Conservation (phyloP, 2,888 invertebrate genomes). For the Diplolepis rosae region DNA sequence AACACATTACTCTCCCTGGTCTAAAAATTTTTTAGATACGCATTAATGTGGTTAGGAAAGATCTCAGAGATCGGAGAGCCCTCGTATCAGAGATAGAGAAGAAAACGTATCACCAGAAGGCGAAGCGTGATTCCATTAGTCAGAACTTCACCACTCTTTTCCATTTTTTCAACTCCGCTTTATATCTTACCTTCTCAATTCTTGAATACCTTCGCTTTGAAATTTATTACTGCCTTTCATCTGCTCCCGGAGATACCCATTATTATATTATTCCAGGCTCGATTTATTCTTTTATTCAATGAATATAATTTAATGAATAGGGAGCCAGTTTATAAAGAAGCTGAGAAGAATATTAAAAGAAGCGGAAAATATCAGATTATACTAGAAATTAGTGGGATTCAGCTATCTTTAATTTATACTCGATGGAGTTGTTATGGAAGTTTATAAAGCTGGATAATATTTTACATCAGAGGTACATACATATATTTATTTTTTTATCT, state of each 20-base stretch:
- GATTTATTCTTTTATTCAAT: neutral
- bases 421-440: neutral
- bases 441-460: too few species aligned
- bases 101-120: conserved; percentile 64
- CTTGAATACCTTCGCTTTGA: conserved; percentile 13
- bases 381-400: neutral
- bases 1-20: conserved; percentile 57
- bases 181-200: conserved; percentile 31
- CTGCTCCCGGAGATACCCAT: conserved; percentile 31
- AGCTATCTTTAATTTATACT: neutral
- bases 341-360: conserved; percentile 10
- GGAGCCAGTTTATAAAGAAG: conserved; percentile 12
- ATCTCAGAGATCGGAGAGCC: conserved; percentile 31
- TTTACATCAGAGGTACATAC: too few species aligned
- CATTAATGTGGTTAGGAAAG: conserved; percentile 46
- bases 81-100: conserved; percentile 32
- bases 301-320: conserved; percentile 18
- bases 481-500: too few species aligned
- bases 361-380: neutral
- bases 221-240: conserved; percentile 28
- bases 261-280: conserved; percentile 6
- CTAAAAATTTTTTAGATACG: too few species aligned
- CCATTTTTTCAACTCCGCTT: conserved; percentile 55
- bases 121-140: conserved; percentile 67
- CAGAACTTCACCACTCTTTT: conserved; percentile 61